Conservation (phyloP, 2,797 vertebrate species). For the Propithecus perrieri region DNA sequence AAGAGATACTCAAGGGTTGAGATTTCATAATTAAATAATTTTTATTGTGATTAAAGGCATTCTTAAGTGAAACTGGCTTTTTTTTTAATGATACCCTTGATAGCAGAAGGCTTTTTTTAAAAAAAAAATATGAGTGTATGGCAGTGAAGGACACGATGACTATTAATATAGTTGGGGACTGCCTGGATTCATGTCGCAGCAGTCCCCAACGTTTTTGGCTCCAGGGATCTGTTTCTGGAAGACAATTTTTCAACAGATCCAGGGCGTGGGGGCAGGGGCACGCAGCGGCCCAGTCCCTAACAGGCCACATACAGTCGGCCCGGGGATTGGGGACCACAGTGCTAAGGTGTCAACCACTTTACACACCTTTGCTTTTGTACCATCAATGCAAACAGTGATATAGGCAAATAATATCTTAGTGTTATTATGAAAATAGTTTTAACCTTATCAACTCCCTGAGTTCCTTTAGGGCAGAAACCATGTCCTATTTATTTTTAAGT, state of each 20-base stretch:
- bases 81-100: not conserved
- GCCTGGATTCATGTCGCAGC: not conserved
- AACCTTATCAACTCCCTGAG: not conserved
- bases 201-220: too few species aligned
- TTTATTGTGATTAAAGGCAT: not conserved
- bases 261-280: too few species aligned
- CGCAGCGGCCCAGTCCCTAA: too few species aligned
- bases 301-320: too few species aligned
- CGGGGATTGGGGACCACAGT: too few species aligned
- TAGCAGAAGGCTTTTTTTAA: too few species aligned
- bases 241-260: too few species aligned
- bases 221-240: too few species aligned
- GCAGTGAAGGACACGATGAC: not conserved
- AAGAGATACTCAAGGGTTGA: not conserved
- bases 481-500: not conserved
- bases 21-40: not conserved
- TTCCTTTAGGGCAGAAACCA: not conserved
- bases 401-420: not conserved
- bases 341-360: not conserved
- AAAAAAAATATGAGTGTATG: not conserved
- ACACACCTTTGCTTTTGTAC: not conserved
- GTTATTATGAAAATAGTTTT: not conserved
- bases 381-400: not conserved
- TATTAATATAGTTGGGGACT: not conserved
- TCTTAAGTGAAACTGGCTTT: not conserved